phyloP scores from a whole-genome alignment of 2,113 vertebrate species.

The Trogon surrucura region DNA sequence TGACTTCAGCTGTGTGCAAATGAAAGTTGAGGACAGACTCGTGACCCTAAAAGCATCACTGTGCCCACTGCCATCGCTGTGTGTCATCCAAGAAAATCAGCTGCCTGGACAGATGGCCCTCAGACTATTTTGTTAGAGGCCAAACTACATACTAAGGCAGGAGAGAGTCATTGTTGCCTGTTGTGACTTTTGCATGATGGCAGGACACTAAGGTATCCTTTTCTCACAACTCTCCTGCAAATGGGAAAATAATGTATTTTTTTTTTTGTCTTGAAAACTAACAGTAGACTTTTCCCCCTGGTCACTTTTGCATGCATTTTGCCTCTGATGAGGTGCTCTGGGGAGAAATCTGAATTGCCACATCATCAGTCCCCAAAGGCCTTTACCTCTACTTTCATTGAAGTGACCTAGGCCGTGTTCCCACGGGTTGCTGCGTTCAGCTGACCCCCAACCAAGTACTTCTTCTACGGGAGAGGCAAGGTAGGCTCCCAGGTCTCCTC shows the following conservation, averaged over 20 bases:
- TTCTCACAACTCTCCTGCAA: background rate
- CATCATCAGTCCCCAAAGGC: fast-evolving
- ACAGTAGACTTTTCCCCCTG: background rate
- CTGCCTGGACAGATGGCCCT: background rate
- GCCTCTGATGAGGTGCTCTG: background rate
- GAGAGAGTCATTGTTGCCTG: background rate
- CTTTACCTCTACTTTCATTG: background rate
- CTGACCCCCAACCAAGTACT: background rate
- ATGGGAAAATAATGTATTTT: background rate
- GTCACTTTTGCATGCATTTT: background rate
- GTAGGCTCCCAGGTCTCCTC: background rate
- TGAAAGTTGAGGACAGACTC: background rate
- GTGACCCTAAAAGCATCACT: background rate
- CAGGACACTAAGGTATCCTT: background rate
- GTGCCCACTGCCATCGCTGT: background rate
- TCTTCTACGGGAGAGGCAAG: background rate
- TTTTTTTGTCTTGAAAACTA: background rate
- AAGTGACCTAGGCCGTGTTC: background rate
- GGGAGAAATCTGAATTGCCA: background rate
- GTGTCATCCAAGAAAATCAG: background rate
- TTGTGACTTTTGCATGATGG: background rate
- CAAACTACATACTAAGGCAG: background rate
- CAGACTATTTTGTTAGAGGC: background rate
- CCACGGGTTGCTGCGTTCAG: background rate
- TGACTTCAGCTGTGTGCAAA: background rate